Conservation (phyloP, 2,797 vertebrate species). For the Columba guinea region DNA sequence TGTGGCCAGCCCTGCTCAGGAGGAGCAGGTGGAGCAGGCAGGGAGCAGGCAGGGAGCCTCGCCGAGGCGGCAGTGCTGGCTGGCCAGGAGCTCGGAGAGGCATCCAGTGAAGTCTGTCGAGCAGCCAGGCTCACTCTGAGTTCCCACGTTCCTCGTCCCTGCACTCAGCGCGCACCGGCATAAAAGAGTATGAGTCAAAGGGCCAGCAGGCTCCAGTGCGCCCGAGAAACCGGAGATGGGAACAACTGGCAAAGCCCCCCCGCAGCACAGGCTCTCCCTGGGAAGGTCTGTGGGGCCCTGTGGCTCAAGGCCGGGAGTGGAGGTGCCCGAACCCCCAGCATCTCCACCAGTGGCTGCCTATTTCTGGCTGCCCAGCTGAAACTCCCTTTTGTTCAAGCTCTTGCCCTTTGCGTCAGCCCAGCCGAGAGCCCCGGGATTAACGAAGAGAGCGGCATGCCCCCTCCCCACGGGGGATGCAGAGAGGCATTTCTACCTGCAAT, state of each 20-base stretch:
- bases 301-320: not conserved
- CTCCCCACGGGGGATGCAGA: conserved; percentile 33
- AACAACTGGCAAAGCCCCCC: conserved; percentile 22
- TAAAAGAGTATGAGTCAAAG: not conserved
- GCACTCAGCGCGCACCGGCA: rapidly evolving
- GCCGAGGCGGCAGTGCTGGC: rapidly evolving
- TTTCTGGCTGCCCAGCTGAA: conserved; percentile 40
- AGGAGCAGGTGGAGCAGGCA: not conserved
- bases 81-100: rapidly evolving
- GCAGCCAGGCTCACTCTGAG: rapidly evolving
- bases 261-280: rapidly evolving
- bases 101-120: not conserved
- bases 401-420: not conserved
- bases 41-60: not conserved
- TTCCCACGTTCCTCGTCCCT: not conserved
- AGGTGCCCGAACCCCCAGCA: not conserved
- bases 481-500: conserved; percentile 75
- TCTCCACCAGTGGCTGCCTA: not conserved
- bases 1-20: not conserved
- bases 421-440: conserved; percentile 31
- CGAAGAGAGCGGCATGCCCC: not conserved
- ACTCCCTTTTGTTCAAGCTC: conserved; percentile 37
- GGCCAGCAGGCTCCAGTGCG: conserved; percentile 15
- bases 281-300: not conserved
- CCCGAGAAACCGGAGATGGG: conserved; percentile 39